Evolutionary conservation across 2,888 invertebrate species (phyloP).

Genomic region (Yponomeuta sedellus): DNA sequence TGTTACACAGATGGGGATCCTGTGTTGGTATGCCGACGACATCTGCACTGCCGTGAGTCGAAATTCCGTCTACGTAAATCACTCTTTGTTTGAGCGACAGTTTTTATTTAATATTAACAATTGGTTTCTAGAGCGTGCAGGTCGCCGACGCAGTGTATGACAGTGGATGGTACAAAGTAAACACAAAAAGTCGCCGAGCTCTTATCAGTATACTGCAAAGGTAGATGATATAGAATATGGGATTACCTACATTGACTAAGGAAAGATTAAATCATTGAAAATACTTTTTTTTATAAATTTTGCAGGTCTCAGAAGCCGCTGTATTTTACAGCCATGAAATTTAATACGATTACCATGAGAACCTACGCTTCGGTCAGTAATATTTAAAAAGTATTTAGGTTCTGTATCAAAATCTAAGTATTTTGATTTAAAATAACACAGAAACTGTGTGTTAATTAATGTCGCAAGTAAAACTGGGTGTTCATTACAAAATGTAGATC

Average conservation of each 20-base stretch:
- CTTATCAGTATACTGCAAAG: slow-evolving; percentile 50
- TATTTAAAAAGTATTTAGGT: too few species aligned
- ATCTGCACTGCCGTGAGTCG: slow-evolving; percentile 33
- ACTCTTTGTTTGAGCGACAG: neutral
- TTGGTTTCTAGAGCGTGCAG: slow-evolving; percentile 42
- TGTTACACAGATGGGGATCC: slow-evolving; percentile 54
- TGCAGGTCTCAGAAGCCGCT: slow-evolving; percentile 59
- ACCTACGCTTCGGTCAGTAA: slow-evolving; percentile 55
- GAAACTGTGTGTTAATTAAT: too few species aligned
- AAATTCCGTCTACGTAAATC: slow-evolving; percentile 1
- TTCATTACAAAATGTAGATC: too few species aligned
- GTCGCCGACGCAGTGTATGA: slow-evolving; percentile 55
- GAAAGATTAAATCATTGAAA: neutral
- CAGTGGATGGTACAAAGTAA: slow-evolving; percentile 50
- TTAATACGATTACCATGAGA: slow-evolving; percentile 49
- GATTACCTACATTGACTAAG: neutral
- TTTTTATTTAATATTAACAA: neutral
- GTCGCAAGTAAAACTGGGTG: too few species aligned
- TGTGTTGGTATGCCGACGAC: slow-evolving; percentile 63
- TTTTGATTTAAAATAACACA: too few species aligned
- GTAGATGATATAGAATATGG: slow-evolving; percentile 28
- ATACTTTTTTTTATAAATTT: slow-evolving; percentile 14
- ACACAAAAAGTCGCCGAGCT: slow-evolving; percentile 42
- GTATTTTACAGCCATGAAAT: slow-evolving; percentile 58
- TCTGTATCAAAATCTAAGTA: too few species aligned